phyloP scores from a whole-genome alignment of 2,797 vertebrate species.

The Sebastes vulpes region DNA sequence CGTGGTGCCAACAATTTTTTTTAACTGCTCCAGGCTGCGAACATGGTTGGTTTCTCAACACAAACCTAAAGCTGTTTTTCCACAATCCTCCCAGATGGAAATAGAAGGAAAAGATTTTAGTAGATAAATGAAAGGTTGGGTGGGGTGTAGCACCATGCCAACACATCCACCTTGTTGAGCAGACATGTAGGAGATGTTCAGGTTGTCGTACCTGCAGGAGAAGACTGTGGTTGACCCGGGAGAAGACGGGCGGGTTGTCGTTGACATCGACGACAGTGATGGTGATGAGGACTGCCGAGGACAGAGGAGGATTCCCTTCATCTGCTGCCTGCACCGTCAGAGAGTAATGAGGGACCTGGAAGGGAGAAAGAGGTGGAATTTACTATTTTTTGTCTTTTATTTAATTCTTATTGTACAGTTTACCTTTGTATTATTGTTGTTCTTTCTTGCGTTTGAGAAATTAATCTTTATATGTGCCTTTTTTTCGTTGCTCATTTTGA shows the following conservation, averaged over 20 bases:
- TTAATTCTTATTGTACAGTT: not conserved
- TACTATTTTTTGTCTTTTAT: not conserved
- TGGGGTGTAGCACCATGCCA: not conserved
- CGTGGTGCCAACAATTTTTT: not conserved
- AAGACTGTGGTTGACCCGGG: slow-evolving; percentile 92
- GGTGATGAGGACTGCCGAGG: slow-evolving; percentile 85
- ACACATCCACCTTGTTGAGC: not conserved
- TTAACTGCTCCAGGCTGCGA: not conserved
- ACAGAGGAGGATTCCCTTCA: slow-evolving; percentile 89
- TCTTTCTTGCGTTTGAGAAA: not conserved
- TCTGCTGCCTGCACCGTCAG: slow-evolving; percentile 93
- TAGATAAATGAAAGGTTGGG: not conserved
- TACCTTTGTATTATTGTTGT: not conserved
- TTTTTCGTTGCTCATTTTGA: not conserved
- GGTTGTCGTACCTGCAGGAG: slow-evolving; percentile 88
- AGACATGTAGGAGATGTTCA: not conserved
- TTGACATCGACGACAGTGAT: slow-evolving; percentile 92
- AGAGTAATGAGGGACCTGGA: slow-evolving; percentile 91
- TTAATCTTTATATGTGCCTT: not conserved
- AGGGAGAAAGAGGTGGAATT: not conserved
- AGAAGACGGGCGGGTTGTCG: slow-evolving; percentile 95
- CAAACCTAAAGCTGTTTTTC: not conserved
- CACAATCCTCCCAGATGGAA: not conserved
- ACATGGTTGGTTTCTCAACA: not conserved
- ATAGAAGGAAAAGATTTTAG: not conserved